phyloP scores from a whole-genome alignment of 2,888 invertebrate genomes.

The Drosophila melanosoma region DNA sequence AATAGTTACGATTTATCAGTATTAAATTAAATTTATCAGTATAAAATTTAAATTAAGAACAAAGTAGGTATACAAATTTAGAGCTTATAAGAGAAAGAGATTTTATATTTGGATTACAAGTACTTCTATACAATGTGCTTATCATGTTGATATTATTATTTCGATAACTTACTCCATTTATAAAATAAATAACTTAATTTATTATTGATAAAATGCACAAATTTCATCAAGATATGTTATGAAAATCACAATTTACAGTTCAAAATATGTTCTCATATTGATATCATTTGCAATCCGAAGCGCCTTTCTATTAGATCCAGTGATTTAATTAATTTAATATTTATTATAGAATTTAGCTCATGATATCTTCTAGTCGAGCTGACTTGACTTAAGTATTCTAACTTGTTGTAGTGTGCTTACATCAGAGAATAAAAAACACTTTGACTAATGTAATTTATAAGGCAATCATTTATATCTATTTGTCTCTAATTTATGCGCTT shows the following conservation, averaged over 20 bases:
- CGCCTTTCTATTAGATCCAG: not conserved
- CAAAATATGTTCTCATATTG: not conserved
- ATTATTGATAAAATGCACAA: not conserved
- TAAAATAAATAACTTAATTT: too few species aligned
- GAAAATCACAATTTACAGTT: fast-evolving
- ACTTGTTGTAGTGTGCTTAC: not conserved
- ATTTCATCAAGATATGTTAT: not conserved
- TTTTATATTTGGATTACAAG: not conserved
- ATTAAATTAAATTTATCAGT: too few species aligned
- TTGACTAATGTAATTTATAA: not conserved
- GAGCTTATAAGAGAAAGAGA: not conserved
- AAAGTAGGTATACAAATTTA: not conserved
- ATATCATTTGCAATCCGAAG: not conserved
- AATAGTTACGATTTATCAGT: not conserved
- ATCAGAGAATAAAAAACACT: not conserved
- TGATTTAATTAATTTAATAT: not conserved
- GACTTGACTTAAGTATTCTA: not conserved
- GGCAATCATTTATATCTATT: not conserved
- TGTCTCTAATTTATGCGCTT: not conserved
- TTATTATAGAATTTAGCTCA: not conserved
- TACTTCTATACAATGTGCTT: too few species aligned
- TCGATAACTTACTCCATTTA: too few species aligned
- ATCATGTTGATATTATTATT: too few species aligned
- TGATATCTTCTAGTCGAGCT: not conserved
- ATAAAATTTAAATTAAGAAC: not conserved